Evolutionary conservation across 2,113 vertebrate species (phyloP).

Genomic region (Etia nguti): DNA sequence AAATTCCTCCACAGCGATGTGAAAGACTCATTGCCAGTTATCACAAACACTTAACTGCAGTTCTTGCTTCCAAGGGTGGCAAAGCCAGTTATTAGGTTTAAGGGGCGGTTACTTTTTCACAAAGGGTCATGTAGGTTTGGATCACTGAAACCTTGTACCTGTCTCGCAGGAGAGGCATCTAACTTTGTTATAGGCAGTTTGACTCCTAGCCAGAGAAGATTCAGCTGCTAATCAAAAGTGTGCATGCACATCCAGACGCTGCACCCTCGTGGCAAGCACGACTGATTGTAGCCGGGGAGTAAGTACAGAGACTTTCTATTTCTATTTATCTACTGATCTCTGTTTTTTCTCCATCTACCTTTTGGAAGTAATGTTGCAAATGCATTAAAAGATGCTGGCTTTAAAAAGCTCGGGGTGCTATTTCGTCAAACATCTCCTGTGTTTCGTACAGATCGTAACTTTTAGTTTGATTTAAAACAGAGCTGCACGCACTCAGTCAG

Average conservation of each 20-base stretch:
- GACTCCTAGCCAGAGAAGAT: neutral
- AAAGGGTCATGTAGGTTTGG: neutral
- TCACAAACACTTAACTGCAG: neutral
- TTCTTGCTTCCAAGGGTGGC: neutral
- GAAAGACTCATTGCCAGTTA: neutral
- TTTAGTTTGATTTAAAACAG: neutral
- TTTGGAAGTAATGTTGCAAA: neutral
- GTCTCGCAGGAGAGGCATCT: neutral
- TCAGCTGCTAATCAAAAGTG: neutral
- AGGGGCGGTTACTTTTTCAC: fast-evolving
- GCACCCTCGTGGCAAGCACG: neutral
- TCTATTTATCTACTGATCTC: neutral
- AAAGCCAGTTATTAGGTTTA: neutral
- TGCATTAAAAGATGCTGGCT: neutral
- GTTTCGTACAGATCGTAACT: neutral
- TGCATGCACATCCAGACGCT: neutral
- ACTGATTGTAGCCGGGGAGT: neutral
- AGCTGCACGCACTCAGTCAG: neutral
- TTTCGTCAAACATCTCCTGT: neutral
- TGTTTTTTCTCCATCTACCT: neutral
- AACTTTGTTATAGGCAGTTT: neutral
- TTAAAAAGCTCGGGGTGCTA: neutral
- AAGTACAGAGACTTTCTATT: neutral
- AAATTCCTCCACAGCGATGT: neutral
- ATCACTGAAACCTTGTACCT: neutral